A percentile compares a stretch with the other conserved stretches of the same genome.
These are phyloP conservation scores for Trachymyrmex septentrionalis DNA, from an alignment of 1,140 invertebrate genomes.

Conservation along the genomic window DNA sequence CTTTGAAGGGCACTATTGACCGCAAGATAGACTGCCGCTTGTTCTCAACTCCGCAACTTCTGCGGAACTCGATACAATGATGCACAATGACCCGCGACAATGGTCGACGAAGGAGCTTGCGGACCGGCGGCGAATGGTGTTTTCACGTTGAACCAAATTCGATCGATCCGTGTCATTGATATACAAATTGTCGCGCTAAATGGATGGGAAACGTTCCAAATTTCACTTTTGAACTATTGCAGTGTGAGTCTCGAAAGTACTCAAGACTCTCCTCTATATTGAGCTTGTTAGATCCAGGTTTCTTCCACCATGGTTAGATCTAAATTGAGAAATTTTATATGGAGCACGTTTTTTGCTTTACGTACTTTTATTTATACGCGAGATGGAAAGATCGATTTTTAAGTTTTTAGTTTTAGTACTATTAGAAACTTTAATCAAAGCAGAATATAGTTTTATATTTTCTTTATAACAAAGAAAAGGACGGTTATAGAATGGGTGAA, in stretches of 20 bases:
- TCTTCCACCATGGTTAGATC: neutral
- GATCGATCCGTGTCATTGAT: constrained; percentile 56
- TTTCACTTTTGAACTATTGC: constrained; percentile 19
- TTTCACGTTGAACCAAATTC: constrained; percentile 33
- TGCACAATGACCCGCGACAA: constrained; percentile 68
- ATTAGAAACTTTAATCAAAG: neutral
- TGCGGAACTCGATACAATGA: constrained; percentile 54
- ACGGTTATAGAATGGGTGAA: too few species aligned
- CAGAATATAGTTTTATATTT: neutral
- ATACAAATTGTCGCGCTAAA: constrained; percentile 42
- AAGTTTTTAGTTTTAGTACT: neutral
- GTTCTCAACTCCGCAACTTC: constrained; percentile 61
- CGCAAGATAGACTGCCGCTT: constrained; percentile 49
- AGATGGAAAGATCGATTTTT: neutral
- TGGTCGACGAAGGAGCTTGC: constrained; percentile 39
- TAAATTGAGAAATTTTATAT: neutral
- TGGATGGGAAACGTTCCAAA: constrained; percentile 35
- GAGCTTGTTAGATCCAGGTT: neutral
- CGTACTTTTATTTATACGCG: neutral
- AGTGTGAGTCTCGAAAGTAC: neutral
- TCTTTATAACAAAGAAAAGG: neutral
- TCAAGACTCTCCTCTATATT: neutral
- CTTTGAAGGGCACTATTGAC: constrained; percentile 44
- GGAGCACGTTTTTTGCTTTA: neutral
- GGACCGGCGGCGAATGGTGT: constrained; percentile 20